Evolutionary conservation across 2,888 invertebrate genomes (phyloP).

Genomic region (Andrena camellia): DNA sequence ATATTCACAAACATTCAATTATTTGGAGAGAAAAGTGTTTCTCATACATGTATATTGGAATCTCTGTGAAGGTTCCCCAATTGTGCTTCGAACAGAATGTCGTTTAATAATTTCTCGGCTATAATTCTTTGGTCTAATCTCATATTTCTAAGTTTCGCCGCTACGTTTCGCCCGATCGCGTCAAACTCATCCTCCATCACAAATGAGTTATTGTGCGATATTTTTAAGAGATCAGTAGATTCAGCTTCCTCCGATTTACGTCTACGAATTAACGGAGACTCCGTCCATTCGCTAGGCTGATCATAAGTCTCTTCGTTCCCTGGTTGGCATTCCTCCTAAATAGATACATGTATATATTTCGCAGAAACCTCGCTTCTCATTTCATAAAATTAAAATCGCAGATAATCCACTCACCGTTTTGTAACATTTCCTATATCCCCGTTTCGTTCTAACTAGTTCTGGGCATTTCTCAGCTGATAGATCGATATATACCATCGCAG

Average conservation of each 20-base stretch:
- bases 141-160: conserved; percentile 85
- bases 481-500: conserved; percentile 83
- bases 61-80: conserved; percentile 84
- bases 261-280: conserved; percentile 73
- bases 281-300: conserved; percentile 76
- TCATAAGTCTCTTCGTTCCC: conserved; percentile 76
- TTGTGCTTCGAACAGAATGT: conserved; percentile 85
- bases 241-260: conserved; percentile 78
- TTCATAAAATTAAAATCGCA: background rate
- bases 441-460: conserved; percentile 79
- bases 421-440: conserved; percentile 80
- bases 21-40: conserved; percentile 9
- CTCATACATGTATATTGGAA: conserved; percentile 83
- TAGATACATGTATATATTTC: conserved; percentile 31
- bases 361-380: background rate
- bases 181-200: conserved; percentile 83
- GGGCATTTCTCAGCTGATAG: conserved; percentile 78
- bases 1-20: conserved; percentile 16
- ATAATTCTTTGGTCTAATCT: conserved; percentile 84
- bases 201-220: conserved; percentile 78
- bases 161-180: conserved; percentile 84
- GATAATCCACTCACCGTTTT: conserved; percentile 70
- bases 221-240: conserved; percentile 75
- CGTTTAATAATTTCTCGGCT: conserved; percentile 85
- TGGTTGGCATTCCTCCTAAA: conserved; percentile 78